Conservation (phyloP, 35 echinoderm and acorn worm genomes). For the Lytechinus variegatus region DNA sequence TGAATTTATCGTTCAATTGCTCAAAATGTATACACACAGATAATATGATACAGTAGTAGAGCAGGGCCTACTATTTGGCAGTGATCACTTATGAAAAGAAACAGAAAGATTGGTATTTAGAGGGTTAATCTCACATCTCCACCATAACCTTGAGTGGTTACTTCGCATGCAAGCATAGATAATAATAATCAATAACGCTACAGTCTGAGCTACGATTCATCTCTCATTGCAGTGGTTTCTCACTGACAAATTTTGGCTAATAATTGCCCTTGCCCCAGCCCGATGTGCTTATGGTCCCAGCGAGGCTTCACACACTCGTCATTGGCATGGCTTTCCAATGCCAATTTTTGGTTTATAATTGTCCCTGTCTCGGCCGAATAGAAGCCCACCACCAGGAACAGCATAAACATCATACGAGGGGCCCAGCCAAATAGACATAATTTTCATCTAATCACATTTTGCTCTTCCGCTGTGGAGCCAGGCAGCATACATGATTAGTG, state of each 20-base stretch:
- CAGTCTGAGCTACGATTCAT: not conserved
- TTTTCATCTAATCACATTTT: conserved; percentile 15
- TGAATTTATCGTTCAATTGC: no score
- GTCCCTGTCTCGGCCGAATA: not conserved
- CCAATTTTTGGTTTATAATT: not conserved
- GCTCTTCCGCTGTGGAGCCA: not conserved
- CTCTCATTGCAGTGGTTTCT: not conserved
- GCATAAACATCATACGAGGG: conserved; percentile 1
- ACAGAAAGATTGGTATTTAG: not conserved
- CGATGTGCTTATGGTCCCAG: not conserved
- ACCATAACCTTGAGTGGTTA: not conserved
- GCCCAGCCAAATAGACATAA: not conserved
- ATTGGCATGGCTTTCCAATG: not conserved
- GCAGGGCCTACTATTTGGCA: no score
- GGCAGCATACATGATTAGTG: not conserved
- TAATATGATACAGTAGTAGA: no score
- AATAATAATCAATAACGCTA: not conserved
- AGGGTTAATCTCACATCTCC: not conserved
- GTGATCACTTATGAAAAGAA: not conserved
- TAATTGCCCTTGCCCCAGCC: not conserved
- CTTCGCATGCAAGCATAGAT: conserved; percentile 9
- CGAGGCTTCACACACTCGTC: not conserved
- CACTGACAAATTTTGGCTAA: not conserved
- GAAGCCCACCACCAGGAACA: not conserved
- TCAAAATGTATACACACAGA: no score